Evolutionary conservation across 2,113 vertebrate genomes (phyloP).

Genomic region (Cyprinodon variegatus): DNA sequence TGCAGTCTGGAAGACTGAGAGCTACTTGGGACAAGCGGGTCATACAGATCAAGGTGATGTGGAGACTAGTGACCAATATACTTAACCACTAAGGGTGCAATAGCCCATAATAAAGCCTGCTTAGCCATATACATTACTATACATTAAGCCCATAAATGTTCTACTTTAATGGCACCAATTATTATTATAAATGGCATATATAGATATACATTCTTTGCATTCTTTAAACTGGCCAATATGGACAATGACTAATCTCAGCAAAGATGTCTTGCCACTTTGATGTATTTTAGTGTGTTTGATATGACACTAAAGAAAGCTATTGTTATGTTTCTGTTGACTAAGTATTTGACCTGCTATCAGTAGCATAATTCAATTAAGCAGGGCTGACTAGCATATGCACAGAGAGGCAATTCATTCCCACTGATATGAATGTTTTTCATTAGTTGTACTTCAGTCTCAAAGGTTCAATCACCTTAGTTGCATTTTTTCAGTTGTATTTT

Average conservation of each 20-base stretch:
- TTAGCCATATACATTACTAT: conserved; percentile 50
- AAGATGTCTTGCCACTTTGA: conserved; percentile 36
- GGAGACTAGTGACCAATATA: conserved; percentile 73
- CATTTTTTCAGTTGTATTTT: conserved; percentile 7
- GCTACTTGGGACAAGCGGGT: conserved; percentile 64
- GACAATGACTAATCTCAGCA: conserved; percentile 24
- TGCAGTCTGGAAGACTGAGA: conserved; percentile 68
- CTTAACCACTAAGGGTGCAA: conserved; percentile 74
- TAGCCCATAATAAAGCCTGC: conserved; percentile 75
- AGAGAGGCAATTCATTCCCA: conserved; percentile 27
- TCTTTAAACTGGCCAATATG: conserved; percentile 37
- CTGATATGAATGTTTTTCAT: conserved; percentile 10
- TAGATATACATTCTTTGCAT: conserved; percentile 54
- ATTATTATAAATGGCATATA: conserved; percentile 66
- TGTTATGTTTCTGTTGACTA: conserved; percentile 8
- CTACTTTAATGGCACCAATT: conserved; percentile 68
- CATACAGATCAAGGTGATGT: conserved; percentile 80
- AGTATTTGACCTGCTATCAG: conserved; percentile 40
- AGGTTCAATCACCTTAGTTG: conserved; percentile 26
- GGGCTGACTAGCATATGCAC: conserved; percentile 18
- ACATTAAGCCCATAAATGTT: conserved; percentile 71
- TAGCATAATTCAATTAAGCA: conserved; percentile 32
- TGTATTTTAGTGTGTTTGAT: conserved; percentile 19
- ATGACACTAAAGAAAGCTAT: neutral
- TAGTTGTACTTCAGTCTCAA: conserved; percentile 40